Percentiles rank a stretch among this genome's conserved stretches.
These are phyloP conservation scores for Pseudopipra pipra DNA, from an alignment of 2,113 vertebrate genomes.

Conservation along the genomic window DNA sequence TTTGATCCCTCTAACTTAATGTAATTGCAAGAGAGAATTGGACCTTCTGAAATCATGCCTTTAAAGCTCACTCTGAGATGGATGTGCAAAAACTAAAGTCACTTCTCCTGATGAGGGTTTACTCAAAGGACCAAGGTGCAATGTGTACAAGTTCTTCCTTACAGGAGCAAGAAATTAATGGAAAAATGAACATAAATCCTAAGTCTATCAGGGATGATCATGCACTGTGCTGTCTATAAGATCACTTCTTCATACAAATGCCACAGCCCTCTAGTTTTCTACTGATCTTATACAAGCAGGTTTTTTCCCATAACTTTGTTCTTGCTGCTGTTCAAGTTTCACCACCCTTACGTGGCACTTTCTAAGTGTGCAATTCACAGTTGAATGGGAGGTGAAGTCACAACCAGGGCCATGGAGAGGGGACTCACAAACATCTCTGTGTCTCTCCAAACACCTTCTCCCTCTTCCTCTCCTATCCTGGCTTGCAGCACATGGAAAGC, in stretches of 20 bases:
- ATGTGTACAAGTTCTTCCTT: background rate
- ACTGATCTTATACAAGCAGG: rapidly evolving
- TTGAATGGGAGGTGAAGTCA: background rate
- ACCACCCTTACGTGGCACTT: background rate
- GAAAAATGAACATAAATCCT: background rate
- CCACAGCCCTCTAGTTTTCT: background rate
- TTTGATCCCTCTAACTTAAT: background rate
- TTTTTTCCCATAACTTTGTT: background rate
- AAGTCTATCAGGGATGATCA: background rate
- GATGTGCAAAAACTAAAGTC: background rate
- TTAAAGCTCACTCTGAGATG: background rate
- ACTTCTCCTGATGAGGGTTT: background rate
- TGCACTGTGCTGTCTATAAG: background rate
- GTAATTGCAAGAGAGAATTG: background rate
- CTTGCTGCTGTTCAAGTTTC: background rate
- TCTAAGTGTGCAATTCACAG: background rate
- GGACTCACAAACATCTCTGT: background rate
- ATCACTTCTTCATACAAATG: background rate
- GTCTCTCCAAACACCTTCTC: background rate
- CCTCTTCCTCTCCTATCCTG: background rate
- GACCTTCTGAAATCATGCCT: background rate
- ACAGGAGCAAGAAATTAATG: background rate
- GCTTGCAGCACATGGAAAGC: background rate
- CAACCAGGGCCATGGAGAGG: rapidly evolving
- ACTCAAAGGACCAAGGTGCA: background rate